A percentile compares a stretch with the other conserved stretches of the same genome.
phyloP scores from a whole-genome alignment of 2,888 invertebrate genomes.

The Tipula vernalis region DNA sequence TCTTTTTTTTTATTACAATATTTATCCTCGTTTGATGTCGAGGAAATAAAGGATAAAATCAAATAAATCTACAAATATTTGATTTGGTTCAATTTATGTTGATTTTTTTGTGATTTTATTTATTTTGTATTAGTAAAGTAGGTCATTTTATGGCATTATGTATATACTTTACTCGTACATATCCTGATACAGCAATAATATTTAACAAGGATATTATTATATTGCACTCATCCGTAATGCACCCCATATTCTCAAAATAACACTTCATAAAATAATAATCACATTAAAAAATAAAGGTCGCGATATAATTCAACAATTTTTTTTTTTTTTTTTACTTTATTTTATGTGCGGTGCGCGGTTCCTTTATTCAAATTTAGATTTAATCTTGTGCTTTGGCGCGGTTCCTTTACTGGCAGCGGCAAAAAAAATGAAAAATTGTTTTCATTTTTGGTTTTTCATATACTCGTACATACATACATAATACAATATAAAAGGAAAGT shows the following conservation, averaged over 20 bases:
- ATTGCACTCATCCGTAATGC: neutral
- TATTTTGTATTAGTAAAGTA: neutral
- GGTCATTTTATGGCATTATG: neutral
- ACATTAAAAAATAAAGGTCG: slow-evolving; percentile 4
- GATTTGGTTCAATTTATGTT: neutral
- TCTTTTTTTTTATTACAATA: neutral
- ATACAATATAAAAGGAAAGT: neutral
- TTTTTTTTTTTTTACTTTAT: neutral
- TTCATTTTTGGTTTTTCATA: neutral
- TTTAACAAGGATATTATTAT: neutral
- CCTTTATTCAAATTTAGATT: neutral
- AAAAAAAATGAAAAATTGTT: neutral
- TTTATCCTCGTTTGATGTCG: neutral
- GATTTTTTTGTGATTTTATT: neutral
- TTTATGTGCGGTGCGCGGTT: neutral
- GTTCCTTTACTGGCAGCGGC: neutral
- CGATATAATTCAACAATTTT: neutral
- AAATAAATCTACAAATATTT: neutral
- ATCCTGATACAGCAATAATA: neutral
- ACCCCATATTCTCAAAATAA: neutral
- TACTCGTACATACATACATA: neutral
- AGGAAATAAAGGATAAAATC: neutral
- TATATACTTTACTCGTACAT: neutral
- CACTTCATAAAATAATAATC: slow-evolving; percentile 4
- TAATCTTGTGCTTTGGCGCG: neutral